These are phyloP conservation scores for Petromus typicus DNA, from an alignment of 2,113 vertebrate genomes.

Conservation along the genomic window DNA sequence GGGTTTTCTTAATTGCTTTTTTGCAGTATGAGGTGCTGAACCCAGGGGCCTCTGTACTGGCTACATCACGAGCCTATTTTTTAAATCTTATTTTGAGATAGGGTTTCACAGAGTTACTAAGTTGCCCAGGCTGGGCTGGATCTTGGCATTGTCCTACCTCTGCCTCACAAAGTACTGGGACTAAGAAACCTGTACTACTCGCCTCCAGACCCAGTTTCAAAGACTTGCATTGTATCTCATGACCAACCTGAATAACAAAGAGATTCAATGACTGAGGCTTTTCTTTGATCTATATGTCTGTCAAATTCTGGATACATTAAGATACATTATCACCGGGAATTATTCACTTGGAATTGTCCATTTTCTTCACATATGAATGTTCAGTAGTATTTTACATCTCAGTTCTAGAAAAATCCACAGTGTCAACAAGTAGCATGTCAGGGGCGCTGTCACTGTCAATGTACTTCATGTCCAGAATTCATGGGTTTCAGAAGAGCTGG, in stretches of 20 bases:
- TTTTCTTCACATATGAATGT: not conserved
- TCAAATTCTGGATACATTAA: not conserved
- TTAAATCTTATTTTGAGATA: not conserved
- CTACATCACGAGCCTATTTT: not conserved
- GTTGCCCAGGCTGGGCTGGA: not conserved
- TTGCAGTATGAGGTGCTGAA: not conserved
- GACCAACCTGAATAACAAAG: not conserved
- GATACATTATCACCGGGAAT: not conserved
- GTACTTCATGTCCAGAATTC: not conserved
- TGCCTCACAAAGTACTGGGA: not conserved
- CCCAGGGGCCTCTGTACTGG: not conserved
- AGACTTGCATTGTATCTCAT: not conserved
- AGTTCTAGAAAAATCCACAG: not conserved
- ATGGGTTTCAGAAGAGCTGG: not conserved
- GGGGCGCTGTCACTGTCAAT: not conserved
- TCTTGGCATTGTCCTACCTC: not conserved
- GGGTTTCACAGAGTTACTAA: not conserved
- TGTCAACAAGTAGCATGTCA: not conserved
- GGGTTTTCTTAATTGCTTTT: not conserved
- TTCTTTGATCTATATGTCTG: not conserved
- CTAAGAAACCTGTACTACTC: not conserved
- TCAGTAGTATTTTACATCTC: not conserved
- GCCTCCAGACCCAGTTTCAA: not conserved
- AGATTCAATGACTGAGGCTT: not conserved
- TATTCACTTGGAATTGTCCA: not conserved